phyloP scores from a whole-genome alignment of 2,113 vertebrate genomes.

The Periophthalmodon schlosseri region DNA sequence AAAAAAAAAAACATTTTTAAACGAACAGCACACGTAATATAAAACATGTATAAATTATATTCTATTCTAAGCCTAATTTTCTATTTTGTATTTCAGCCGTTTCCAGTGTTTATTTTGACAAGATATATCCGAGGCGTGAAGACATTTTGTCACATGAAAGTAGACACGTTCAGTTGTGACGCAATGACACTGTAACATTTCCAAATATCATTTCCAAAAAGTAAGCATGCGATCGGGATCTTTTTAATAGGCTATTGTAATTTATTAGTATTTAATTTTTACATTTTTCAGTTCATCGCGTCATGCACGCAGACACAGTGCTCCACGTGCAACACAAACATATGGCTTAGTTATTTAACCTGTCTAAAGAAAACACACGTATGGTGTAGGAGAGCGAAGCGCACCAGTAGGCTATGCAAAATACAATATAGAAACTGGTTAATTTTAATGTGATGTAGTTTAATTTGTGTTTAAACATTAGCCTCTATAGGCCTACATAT shows the following conservation, averaged over 20 bases:
- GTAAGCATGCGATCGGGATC: neutral
- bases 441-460: neutral
- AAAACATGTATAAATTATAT: neutral
- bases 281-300: neutral
- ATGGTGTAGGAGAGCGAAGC: neutral
- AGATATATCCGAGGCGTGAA: too few species aligned
- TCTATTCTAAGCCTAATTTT: too few species aligned
- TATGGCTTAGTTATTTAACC: neutral
- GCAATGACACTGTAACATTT: neutral
- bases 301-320: neutral
- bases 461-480: neutral
- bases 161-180: too few species aligned
- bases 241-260: neutral
- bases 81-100: too few species aligned
- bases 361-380: neutral
- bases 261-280: neutral
- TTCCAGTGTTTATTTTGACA: neutral
- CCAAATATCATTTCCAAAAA: neutral
- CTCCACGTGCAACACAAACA: neutral
- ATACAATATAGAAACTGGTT: neutral
- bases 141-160: neutral
- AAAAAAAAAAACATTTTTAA: neutral
- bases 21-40: neutral
- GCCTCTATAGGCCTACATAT: too few species aligned
- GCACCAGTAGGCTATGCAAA: neutral